Evolutionary conservation across 2,797 vertebrate species (phyloP), one percentile per base, ranked within the genome.

Genomic region (Hafferia zeledoni): DNA sequence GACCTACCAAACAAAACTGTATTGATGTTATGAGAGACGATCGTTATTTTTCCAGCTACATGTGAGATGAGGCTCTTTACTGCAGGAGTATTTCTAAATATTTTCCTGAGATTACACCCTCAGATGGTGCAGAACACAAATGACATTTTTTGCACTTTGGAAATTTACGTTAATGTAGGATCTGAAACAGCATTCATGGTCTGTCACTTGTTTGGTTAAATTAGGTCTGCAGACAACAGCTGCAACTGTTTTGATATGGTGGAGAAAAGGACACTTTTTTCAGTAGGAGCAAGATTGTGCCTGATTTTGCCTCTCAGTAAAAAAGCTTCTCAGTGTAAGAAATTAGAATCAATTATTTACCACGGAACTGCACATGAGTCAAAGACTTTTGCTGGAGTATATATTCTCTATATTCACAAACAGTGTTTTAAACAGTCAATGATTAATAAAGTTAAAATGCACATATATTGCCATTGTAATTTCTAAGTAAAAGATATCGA

Each of bases 1-100:
- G 59, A 94, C 90, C 52, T 79, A 47, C 59, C 39, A 71, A 95
- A 89, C 35, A 95, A 76, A 96, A 85, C 52, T 31, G 30, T 92
- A 77, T 64, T 90, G 88, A 76, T 91, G 65, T 77, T 91, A 57
- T 37, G 20, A 70, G 57, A 93, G 18, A 67, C 20, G 22, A 33
- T 50, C 8, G 49, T 60, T 87, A 30, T 87, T 91, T 81, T 76
- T 87, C 23, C 60, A 90, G 53, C 39, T 91, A 52, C 0, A 0
- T 27, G 60, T 63, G 46, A 91, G 24, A 57, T 25, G 22, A 77
- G 60, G 31, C 30, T 87, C 37, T 70, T 68, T 70, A 33, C 28
- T 53, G 47, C 17, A 69, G 41, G 13, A 72, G 9, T 41, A 78
- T 49, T 88, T 86, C 61, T 57, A 87, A 90, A 61, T 67, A 57